Evolutionary conservation across 2,888 invertebrate genomes (phyloP).

Genomic region (Caprella mutica): DNA sequence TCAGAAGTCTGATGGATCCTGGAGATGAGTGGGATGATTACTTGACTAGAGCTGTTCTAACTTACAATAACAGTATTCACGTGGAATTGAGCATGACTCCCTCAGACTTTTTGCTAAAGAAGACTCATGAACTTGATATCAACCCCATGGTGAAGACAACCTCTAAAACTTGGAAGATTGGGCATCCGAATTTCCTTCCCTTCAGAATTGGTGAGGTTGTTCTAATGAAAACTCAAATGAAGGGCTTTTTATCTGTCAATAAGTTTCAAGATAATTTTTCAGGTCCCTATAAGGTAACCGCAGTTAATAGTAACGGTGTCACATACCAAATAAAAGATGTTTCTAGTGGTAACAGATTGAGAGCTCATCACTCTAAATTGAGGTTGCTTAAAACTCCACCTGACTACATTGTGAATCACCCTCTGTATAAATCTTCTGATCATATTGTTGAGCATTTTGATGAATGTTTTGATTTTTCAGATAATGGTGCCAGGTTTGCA

Average conservation of each 20-base stretch:
- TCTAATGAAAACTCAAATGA: not conserved
- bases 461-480: too few species aligned
- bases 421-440: too few species aligned
- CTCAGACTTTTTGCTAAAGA: not conserved
- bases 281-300: not conserved
- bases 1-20: not conserved
- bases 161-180: not conserved
- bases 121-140: not conserved
- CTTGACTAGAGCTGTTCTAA: not conserved
- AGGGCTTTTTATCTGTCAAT: not conserved
- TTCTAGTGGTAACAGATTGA: not conserved
- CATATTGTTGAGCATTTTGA: too few species aligned
- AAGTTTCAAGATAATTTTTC: not conserved
- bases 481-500: too few species aligned
- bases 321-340: not conserved
- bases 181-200: not conserved
- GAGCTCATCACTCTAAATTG: not conserved
- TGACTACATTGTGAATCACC: too few species aligned
- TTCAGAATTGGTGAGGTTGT: not conserved
- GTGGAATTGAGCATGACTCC: not conserved
- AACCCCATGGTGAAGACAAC: too few species aligned
- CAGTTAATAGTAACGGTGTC: not conserved
- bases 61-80: not conserved
- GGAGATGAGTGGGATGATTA: not conserved
- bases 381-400: too few species aligned